Percentiles rank a stretch among this genome's conserved stretches.
These are phyloP conservation scores for Hydrocynus forskahlii DNA, from an alignment of 2,797 vertebrate species.

Conservation along the genomic window DNA sequence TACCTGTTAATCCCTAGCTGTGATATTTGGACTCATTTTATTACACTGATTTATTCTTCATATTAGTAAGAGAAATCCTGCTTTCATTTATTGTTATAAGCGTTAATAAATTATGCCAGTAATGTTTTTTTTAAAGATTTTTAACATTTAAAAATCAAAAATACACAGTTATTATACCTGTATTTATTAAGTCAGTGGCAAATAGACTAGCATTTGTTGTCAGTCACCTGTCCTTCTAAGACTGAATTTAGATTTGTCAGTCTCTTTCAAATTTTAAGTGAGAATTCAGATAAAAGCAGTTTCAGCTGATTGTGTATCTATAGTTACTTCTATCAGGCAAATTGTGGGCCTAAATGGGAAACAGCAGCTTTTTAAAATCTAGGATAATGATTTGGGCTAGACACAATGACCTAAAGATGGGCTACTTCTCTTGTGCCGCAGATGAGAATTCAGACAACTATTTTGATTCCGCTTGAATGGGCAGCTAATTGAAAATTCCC, in stretches of 20 bases:
- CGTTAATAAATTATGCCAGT: too few relatives aligned
- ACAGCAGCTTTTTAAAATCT: neutral
- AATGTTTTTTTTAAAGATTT: too few relatives aligned
- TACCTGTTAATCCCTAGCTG: too few relatives aligned
- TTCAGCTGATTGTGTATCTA: neutral
- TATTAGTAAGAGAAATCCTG: too few relatives aligned
- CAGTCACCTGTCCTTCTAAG: neutral
- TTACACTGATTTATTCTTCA: too few relatives aligned
- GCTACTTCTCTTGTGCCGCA: slow-evolving; percentile 4
- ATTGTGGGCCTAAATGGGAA: neutral
- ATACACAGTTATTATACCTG: too few relatives aligned
- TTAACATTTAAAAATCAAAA: too few relatives aligned
- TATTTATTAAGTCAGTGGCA: too few relatives aligned
- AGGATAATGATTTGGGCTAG: neutral
- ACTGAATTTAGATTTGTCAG: too few relatives aligned
- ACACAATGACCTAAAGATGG: slow-evolving; percentile 11
- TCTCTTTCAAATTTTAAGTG: too few relatives aligned
- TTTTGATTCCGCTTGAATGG: slow-evolving; percentile 12
- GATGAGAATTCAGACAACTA: slow-evolving; percentile 17
- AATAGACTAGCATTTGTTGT: neutral
- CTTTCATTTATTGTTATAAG: too few relatives aligned
- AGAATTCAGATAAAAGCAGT: neutral
- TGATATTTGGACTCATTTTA: too few relatives aligned
- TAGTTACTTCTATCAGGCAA: neutral
- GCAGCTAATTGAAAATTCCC: slow-evolving; percentile 29